Conservation (phyloP, 53 echinoderm and acorn worm genomes). For the Holothuria scabra region DNA sequence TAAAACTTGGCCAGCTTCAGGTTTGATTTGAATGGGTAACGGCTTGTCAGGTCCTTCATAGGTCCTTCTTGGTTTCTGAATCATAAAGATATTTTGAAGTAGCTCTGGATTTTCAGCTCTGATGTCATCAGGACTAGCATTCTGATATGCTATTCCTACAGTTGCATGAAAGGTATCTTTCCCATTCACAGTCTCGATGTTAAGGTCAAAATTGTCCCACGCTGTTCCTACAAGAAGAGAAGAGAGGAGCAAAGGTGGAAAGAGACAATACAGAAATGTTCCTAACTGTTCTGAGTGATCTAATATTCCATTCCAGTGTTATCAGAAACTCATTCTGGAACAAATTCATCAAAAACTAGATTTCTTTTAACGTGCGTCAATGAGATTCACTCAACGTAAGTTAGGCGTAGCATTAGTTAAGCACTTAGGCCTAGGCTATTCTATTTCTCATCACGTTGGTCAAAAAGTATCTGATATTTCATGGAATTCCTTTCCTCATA, state of each 20-base stretch:
- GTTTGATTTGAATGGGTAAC: constrained; percentile 18
- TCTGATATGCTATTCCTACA: constrained; percentile 44
- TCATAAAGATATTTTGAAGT: not conserved
- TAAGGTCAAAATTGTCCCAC: constrained; percentile 53
- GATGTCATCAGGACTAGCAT: not conserved
- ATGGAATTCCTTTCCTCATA: no score
- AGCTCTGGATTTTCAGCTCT: not conserved
- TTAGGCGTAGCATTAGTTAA: no score
- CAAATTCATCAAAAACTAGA: no score
- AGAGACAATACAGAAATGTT: no score
- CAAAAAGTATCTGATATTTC: no score
- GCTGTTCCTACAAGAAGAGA: constrained; percentile 36
- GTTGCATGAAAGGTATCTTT: constrained; percentile 36
- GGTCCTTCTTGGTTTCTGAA: constrained; percentile 27
- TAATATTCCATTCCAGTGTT: no score
- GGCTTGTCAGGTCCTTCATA: constrained; percentile 25
- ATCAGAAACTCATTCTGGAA: no score
- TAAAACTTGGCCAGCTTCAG: constrained; percentile 35
- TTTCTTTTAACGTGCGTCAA: no score
- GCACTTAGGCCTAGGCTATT: no score
- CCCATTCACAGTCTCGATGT: constrained; percentile 54
- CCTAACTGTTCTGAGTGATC: no score
- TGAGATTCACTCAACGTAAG: no score
- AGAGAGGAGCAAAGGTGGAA: not conserved
- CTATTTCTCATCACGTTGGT: no score